A percentile compares a stretch with the other conserved stretches of the same genome.
These are phyloP conservation scores for Galaxea fascicularis DNA, from an alignment of 92 coral and sea anemone genomes.

Conservation along the genomic window DNA sequence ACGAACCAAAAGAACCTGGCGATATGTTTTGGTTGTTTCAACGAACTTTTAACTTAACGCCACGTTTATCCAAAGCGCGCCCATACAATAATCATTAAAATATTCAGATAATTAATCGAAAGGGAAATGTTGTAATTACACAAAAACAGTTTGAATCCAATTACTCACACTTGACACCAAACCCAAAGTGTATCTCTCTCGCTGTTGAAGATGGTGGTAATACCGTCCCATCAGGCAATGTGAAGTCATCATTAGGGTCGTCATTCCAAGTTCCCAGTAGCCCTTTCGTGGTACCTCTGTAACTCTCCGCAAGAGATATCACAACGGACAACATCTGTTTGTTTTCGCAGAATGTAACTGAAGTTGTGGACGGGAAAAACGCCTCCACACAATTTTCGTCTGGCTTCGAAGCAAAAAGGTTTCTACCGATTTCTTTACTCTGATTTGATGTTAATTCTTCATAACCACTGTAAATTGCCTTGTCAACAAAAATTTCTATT, in stretches of 20 bases:
- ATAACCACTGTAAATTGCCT: neutral
- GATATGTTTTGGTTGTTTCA: too few relatives aligned
- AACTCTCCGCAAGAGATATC: slow-evolving; percentile 34
- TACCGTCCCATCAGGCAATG: slow-evolving; percentile 58
- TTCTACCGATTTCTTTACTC: slow-evolving; percentile 1
- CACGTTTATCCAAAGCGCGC: too few relatives aligned
- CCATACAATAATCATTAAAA: too few relatives aligned
- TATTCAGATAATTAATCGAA: too few relatives aligned
- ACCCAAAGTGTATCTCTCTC: slow-evolving; percentile 50
- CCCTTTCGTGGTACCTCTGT: slow-evolving; percentile 59
- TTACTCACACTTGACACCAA: slow-evolving; percentile 63
- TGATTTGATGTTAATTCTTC: slow-evolving; percentile 16
- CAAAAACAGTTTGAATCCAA: neutral
- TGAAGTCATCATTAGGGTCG: slow-evolving; percentile 60
- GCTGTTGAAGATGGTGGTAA: slow-evolving; percentile 35
- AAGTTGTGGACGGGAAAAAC: slow-evolving; percentile 51
- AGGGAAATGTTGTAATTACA: neutral
- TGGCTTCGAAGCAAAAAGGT: slow-evolving; percentile 36
- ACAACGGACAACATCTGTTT: slow-evolving; percentile 51
- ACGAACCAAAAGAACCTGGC: too few relatives aligned
- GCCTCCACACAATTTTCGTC: slow-evolving; percentile 35
- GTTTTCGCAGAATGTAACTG: slow-evolving; percentile 21
- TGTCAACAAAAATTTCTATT: slow-evolving; percentile 32
- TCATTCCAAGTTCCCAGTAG: neutral
- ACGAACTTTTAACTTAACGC: too few relatives aligned